Base-by-base conservation (phyloP, 2,797 vertebrate genomes). In the Gymnopithys bicolor region DNA sequence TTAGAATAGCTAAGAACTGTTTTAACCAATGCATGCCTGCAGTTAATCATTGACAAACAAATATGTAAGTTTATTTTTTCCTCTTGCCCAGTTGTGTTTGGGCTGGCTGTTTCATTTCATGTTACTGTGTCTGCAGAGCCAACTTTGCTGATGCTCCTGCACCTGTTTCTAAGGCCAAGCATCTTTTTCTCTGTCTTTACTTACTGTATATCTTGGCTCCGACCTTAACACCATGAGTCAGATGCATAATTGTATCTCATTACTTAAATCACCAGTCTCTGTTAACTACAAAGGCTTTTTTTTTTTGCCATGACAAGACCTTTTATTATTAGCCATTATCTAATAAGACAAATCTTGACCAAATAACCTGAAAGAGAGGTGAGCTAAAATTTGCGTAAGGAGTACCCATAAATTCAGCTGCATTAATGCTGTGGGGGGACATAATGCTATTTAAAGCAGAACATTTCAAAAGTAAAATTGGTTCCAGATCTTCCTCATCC, bases 261-360 rank as follows among this genome's bases (percentile, higher is more conserved):
- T 95, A 76, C 59, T 92, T 91, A 89, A 87, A 83, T 89, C 90
- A 58, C 68, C 25, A 10, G 22, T n/a, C 45, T 86, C n/a, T 74
- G 37, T 78, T 89, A 74, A 43, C 59, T 84, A 49, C 41, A 71
- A n/a, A 58, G 27, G 25, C 74, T 24, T 30, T 32, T 62, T 88
- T 88, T 58, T 56, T 58, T 84, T n/a, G 2, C 60, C 24, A 16
- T 82, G 73, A 90, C 39, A 51, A 84, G 58, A 35, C 43, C 45
- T 94, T 93, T 87, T 92, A 69, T 89, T 82, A 70, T 90, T 67
- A 84, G 30, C 45, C 64, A 90, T 95, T 95, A 87, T 59, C 78
- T 94, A 80, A 90, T 77, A 82, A 91, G 83, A 92, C 87, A 84
- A 77, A 92, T 94, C 51, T 89, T 93, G 81, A 95, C 79, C 75